These are phyloP conservation scores for Neopipo cinnamomea DNA, from an alignment of 2,113 vertebrate species.

Conservation along the genomic window DNA sequence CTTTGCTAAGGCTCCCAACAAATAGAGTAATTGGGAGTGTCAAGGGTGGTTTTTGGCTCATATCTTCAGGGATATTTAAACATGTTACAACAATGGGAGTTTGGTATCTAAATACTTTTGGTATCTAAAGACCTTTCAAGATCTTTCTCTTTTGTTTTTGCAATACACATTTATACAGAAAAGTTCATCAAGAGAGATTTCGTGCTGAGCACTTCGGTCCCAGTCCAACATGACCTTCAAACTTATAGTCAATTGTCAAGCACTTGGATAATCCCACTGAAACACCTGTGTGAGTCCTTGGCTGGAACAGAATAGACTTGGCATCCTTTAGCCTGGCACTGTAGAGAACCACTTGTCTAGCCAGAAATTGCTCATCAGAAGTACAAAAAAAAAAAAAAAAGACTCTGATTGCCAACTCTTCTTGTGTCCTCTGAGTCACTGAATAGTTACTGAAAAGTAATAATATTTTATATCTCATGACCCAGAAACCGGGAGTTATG, in stretches of 20 bases:
- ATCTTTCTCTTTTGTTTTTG: not conserved
- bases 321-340: not conserved
- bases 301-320: conserved; percentile 6
- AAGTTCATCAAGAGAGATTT: not conserved
- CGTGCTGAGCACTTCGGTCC: not conserved
- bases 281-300: conserved; percentile 26
- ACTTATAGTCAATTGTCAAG: not conserved
- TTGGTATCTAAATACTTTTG: not conserved
- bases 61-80: not conserved
- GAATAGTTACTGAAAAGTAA: not conserved
- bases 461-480: not conserved
- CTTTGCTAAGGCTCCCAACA: not conserved
- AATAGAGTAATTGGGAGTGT: not conserved
- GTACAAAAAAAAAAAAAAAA: not conserved
- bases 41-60: not conserved
- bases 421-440: not conserved
- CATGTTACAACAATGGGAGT: not conserved
- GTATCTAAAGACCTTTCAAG: not conserved
- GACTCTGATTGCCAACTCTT: not conserved
- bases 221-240: conserved; percentile 5
- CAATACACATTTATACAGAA: not conserved
- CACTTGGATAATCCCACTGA: not conserved
- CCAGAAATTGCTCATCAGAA: conserved; percentile 8
- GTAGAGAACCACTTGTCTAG: not conserved
- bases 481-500: not conserved